phyloP scores from a whole-genome alignment of 2,113 vertebrate genomes.

The Callaeas wilsoni region DNA sequence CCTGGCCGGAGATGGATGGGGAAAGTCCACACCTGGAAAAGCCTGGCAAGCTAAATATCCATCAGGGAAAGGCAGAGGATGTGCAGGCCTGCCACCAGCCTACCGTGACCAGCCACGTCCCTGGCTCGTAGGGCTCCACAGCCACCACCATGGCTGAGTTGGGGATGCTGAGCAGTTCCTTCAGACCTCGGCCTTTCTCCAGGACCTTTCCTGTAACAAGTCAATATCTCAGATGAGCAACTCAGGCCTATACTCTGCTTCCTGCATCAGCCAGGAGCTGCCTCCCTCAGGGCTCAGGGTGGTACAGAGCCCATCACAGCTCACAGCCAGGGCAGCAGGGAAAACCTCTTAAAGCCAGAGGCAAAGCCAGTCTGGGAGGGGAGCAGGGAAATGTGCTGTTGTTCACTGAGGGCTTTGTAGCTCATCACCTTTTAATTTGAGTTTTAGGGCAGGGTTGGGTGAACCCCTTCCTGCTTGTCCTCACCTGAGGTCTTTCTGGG shows the following conservation, averaged over 20 bases:
- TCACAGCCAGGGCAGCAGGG: background rate
- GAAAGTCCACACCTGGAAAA: background rate
- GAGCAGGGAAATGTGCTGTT: background rate
- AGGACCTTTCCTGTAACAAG: conserved; percentile 76
- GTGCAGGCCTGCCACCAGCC: background rate
- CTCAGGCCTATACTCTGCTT: fast-evolving
- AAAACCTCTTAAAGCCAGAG: background rate
- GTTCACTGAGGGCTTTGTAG: background rate
- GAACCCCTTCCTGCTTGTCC: background rate
- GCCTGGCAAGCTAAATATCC: background rate
- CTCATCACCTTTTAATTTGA: background rate
- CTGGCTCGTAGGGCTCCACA: conserved; percentile 83
- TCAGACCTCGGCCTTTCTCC: conserved; percentile 79
- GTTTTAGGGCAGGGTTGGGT: background rate
- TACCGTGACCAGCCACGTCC: conserved; percentile 89
- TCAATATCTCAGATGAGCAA: background rate
- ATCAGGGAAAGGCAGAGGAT: background rate
- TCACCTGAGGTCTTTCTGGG: background rate
- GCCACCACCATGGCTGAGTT: conserved; percentile 88
- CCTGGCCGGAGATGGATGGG: background rate
- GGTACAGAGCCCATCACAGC: background rate
- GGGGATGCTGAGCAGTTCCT: conserved; percentile 87
- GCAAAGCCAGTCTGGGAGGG: background rate
- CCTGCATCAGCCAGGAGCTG: background rate
- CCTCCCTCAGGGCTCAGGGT: fast-evolving